Evolutionary conservation across 2,797 vertebrate genomes (phyloP).

Genomic region (Delichon dasypus): DNA sequence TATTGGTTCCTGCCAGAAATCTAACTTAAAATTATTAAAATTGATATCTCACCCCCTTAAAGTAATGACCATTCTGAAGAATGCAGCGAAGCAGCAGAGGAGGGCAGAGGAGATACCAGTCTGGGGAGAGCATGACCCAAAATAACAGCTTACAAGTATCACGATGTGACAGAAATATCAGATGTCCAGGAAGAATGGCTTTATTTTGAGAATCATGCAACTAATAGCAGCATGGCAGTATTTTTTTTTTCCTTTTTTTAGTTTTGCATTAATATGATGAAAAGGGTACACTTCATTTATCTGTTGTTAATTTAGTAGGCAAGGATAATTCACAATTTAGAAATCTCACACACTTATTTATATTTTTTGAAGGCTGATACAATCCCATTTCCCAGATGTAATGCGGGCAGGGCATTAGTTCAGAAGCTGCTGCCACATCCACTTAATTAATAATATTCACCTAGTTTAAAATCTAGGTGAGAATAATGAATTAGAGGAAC

Average conservation of each 20-base stretch:
- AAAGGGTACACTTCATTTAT: neutral
- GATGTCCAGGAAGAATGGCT: neutral
- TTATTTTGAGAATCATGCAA: neutral
- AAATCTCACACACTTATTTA: constrained; percentile 13
- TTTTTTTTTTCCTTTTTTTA: neutral
- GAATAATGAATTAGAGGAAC: constrained; percentile 15
- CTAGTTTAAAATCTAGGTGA: constrained; percentile 1
- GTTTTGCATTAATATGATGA: neutral
- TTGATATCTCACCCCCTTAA: neutral
- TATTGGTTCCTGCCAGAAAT: neutral
- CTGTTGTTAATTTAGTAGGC: constrained; percentile 9
- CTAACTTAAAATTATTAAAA: neutral
- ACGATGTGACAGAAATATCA: neutral
- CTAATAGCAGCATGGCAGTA: neutral
- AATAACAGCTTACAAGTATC: neutral
- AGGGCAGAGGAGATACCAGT: neutral
- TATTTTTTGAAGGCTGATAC: constrained; percentile 15
- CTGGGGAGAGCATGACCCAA: neutral
- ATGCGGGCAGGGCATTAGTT: constrained; percentile 38
- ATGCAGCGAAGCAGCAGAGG: neutral
- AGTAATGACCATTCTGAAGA: neutral
- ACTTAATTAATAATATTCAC: constrained; percentile 25
- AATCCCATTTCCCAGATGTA: neutral
- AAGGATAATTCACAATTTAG: neutral
- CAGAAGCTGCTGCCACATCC: constrained; percentile 34